phyloP scores from a whole-genome alignment of 2,888 invertebrate species.

The Drosophila koepferae region DNA sequence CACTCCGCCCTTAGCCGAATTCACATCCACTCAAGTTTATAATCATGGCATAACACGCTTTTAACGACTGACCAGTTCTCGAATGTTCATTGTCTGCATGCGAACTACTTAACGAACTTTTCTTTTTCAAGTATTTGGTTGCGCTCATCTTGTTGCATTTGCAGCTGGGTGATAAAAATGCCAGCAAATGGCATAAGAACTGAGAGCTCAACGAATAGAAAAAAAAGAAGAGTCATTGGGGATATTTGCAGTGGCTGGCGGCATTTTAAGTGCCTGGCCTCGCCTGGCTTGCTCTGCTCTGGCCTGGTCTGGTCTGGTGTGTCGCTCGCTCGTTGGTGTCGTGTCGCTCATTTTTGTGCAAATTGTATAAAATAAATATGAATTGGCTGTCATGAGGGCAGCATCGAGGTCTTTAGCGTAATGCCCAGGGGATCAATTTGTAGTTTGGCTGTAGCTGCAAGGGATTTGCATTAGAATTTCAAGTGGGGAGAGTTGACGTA shows the following conservation, averaged over 20 bases:
- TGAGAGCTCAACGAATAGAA: neutral
- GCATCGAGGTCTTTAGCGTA: constrained; percentile 21
- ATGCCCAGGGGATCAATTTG: constrained; percentile 46
- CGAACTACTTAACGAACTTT: neutral
- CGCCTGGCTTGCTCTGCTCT: neutral
- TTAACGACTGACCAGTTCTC: neutral
- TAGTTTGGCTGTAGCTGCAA: constrained; percentile 9
- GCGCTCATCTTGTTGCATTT: constrained; percentile 5
- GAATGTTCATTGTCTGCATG: neutral
- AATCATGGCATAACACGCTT: neutral
- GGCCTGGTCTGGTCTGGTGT: neutral
- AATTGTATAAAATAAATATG: constrained; percentile 57
- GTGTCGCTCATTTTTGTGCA: constrained; percentile 34
- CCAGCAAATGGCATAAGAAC: constrained; percentile 4
- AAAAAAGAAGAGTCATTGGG: constrained; percentile 38
- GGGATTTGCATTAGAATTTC: constrained; percentile 40
- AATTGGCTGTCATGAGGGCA: constrained; percentile 33
- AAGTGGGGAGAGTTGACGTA: constrained; percentile 24
- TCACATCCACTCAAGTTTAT: neutral
- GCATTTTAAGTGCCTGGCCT: constrained; percentile 28
- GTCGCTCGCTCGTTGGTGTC: neutral
- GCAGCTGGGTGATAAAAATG: constrained; percentile 18
- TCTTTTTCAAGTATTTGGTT: neutral
- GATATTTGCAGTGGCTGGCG: constrained; percentile 31
- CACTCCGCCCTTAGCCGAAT: neutral